Evolutionary conservation across 2,888 invertebrate genomes (phyloP).

Genomic region (Merodon equestris): DNA sequence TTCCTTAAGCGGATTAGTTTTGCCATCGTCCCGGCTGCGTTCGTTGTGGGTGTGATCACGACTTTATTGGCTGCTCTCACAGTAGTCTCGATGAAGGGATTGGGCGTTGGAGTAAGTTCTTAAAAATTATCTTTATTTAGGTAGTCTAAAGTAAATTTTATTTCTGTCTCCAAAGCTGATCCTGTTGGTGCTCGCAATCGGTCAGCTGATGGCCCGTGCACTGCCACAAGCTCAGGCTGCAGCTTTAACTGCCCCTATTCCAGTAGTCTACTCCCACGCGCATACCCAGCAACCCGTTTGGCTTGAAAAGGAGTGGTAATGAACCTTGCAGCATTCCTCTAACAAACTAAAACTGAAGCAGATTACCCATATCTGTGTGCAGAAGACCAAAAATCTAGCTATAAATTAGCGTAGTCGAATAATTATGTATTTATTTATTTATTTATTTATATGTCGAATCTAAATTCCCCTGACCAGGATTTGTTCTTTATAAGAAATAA

Average conservation of each 20-base stretch:
- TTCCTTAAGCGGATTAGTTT: constrained; percentile 85
- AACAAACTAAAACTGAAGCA: constrained; percentile 16
- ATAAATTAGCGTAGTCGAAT: constrained; percentile 40
- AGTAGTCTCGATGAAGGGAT: constrained; percentile 86
- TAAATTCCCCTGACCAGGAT: constrained; percentile 27
- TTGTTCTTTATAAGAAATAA: constrained; percentile 37
- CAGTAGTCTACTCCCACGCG: constrained; percentile 78
- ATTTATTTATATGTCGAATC: constrained; percentile 45
- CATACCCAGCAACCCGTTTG: constrained; percentile 78
- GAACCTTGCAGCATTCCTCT: not conserved
- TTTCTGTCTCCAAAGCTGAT: constrained; percentile 74
- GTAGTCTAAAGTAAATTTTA: no score
- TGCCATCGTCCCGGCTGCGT: constrained; percentile 86
- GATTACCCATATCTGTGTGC: constrained; percentile 4
- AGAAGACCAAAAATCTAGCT: constrained; percentile 53
- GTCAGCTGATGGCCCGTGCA: constrained; percentile 79
- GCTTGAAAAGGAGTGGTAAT: constrained; percentile 78
- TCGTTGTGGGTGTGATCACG: constrained; percentile 87
- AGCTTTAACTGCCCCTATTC: constrained; percentile 80
- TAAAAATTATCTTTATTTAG: not conserved
- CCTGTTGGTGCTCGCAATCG: constrained; percentile 82
- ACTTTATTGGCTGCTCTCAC: constrained; percentile 85
- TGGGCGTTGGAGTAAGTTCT: constrained; percentile 82
- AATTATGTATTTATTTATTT: constrained; percentile 61
- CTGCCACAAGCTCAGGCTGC: constrained; percentile 78